These are phyloP conservation scores for Paragorgia papillata DNA, from an alignment of 92 coral and sea anemone genomes.

Conservation along the genomic window DNA sequence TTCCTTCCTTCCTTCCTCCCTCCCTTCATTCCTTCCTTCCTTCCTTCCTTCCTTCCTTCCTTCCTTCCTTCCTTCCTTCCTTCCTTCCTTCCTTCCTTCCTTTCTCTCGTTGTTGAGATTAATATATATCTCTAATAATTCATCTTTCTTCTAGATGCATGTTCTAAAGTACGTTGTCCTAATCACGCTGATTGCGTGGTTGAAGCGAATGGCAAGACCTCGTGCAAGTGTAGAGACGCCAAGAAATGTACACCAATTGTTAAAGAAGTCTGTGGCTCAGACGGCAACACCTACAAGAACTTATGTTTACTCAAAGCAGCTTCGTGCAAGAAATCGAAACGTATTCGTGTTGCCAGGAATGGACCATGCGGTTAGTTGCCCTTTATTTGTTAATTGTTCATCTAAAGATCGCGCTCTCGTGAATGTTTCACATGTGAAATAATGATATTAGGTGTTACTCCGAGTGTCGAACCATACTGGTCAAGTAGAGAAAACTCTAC, in stretches of 20 bases:
- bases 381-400: too few relatives aligned
- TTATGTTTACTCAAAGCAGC: conserved; percentile 75
- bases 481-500: too few relatives aligned
- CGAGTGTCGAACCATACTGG: too few relatives aligned
- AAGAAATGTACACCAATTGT: conserved; percentile 69
- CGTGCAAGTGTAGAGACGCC: conserved; percentile 77
- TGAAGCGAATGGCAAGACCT: conserved; percentile 43
- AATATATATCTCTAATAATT: conserved; percentile 1
- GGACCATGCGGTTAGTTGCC: conserved; percentile 42
- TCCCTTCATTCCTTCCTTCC: not conserved
- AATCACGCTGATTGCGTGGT: conserved; percentile 30
- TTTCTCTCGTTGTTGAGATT: not conserved
- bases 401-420: too few relatives aligned
- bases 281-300: conserved; percentile 74
- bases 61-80: not conserved
- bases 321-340: conserved; percentile 37
- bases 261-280: conserved; percentile 91
- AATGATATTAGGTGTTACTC: too few relatives aligned
- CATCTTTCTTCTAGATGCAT: conserved; percentile 16
- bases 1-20: not conserved
- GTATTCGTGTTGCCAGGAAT: conserved; percentile 32
- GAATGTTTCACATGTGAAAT: too few relatives aligned
- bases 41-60: not conserved
- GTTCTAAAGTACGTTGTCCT: conserved; percentile 27
- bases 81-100: conserved; percentile 22